Conservation (phyloP, 2,113 vertebrate genomes). For the Ciconia boyciana region DNA sequence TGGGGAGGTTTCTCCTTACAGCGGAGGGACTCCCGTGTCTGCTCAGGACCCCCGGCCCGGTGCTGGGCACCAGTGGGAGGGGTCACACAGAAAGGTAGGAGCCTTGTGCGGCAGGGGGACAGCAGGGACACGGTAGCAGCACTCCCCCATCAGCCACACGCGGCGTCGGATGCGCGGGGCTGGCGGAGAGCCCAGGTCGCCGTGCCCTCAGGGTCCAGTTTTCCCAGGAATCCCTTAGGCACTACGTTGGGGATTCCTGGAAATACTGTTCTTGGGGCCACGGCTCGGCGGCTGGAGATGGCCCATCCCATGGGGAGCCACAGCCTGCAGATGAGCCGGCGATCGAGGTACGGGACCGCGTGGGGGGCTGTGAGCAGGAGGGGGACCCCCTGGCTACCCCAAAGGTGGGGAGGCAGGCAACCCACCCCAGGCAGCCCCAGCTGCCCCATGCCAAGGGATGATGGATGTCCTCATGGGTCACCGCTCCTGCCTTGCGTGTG, state of each 20-base stretch:
- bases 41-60: accelerated
- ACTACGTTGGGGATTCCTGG: conserved; percentile 97
- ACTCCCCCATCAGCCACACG: not conserved
- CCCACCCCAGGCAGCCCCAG: not conserved
- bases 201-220: conserved; percentile 99
- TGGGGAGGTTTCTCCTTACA: not conserved
- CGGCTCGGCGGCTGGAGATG: conserved; percentile 73
- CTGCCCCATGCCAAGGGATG: accelerated
- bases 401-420: not conserved
- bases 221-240: conserved; percentile 99
- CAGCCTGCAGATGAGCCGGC: accelerated
- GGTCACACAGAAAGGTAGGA: not conserved
- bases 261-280: conserved; percentile 99
- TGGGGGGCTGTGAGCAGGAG: accelerated
- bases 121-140: not conserved
- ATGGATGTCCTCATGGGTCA: accelerated
- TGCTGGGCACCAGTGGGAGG: accelerated
- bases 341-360: not conserved
- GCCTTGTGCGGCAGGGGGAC: not conserved
- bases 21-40: not conserved
- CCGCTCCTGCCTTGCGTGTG: accelerated
- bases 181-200: conserved; percentile 23
- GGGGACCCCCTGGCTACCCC: not conserved
- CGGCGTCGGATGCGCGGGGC: accelerated
- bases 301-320: not conserved